Percentiles rank a stretch among this genome's conserved stretches.
phyloP scores from a whole-genome alignment of 2,797 vertebrate species.

The Falco novaeseelandiae region DNA sequence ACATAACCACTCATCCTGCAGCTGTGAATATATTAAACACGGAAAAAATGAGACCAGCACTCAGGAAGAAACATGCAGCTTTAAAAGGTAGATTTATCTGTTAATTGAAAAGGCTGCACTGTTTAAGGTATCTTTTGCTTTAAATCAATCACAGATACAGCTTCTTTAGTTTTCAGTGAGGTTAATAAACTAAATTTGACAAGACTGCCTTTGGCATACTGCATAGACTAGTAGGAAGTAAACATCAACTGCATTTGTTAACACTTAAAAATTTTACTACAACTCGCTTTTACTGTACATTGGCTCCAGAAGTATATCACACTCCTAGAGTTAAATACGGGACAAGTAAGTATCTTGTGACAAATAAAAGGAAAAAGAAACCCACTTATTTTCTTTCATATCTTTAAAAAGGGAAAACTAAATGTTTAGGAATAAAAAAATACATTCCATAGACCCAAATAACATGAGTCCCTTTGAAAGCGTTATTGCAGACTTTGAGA shows the following conservation, averaged over 20 bases:
- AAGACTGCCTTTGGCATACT: not conserved
- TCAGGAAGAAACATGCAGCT: not conserved
- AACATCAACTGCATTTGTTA: not conserved
- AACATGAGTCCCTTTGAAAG: not conserved
- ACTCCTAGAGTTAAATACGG: not conserved
- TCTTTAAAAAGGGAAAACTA: not conserved
- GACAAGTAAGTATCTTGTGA: not conserved
- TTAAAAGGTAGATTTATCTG: not conserved
- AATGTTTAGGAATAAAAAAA: not conserved
- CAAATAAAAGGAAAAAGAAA: not conserved
- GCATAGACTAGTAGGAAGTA: not conserved
- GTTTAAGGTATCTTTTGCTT: not conserved
- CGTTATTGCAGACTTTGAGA: not conserved
- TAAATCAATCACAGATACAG: not conserved
- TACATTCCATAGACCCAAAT: not conserved
- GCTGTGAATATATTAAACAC: not conserved
- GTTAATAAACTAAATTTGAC: not conserved
- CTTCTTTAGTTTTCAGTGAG: not conserved
- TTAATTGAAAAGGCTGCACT: not conserved
- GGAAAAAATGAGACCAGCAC: not conserved
- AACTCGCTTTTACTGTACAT: not conserved
- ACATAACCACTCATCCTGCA: not conserved
- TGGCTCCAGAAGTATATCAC: not conserved
- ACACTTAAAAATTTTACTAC: not conserved
- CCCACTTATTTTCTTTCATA: fast-evolving